Evolutionary conservation across 2,888 invertebrate species (phyloP), one percentile per base, ranked within the genome.

Genomic region (Synergus itoensis): DNA sequence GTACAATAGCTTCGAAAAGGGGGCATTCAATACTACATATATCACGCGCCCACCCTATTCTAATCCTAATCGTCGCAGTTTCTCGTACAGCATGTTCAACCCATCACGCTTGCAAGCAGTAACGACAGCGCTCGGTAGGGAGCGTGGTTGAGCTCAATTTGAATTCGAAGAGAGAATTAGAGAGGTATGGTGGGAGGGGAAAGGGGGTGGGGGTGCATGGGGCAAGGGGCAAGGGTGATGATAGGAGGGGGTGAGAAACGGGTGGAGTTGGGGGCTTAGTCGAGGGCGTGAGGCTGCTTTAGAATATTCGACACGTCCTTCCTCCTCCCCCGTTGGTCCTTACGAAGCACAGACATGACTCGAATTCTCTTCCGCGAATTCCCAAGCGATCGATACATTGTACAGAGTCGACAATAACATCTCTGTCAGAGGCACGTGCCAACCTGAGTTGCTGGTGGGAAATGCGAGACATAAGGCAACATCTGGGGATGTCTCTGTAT

Each of bases 321-420:
- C 45, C 76, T 45, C 76, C 76, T 76, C 60, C 41, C 62, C 53
- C 73, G 36, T 73, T 73, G 53, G 53, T 73, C 53, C 73, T 73
- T 53, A 73, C 76, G 63, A 76, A 76, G 62, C 76, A 28, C 63
- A 45, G 14, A 62, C 76, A 76, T 76, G 76, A 76, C 76, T 76
- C 76, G 76, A 76, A 76, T 76, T 62, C 76, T 63, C 76, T 60
- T 43, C 45, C 43, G 60, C 76, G 62, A 62, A 76, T 76, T 60
- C 76, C 76, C 76, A 2, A 60, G 62, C 76, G 76, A 76, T 76
- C 76, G 76, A 76, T 76, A 76, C 76, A 63, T 76, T 63, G 62
- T 76, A 63, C 62, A 76, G 28, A 21, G 76, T 40, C 57, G 62
- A 76, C 76, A 76, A 76, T 76, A 76, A 76, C 76, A 76, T 76